Base-by-base conservation (phyloP, 2,797 vertebrate species). In the Aselliscus stoliczkanus region DNA sequence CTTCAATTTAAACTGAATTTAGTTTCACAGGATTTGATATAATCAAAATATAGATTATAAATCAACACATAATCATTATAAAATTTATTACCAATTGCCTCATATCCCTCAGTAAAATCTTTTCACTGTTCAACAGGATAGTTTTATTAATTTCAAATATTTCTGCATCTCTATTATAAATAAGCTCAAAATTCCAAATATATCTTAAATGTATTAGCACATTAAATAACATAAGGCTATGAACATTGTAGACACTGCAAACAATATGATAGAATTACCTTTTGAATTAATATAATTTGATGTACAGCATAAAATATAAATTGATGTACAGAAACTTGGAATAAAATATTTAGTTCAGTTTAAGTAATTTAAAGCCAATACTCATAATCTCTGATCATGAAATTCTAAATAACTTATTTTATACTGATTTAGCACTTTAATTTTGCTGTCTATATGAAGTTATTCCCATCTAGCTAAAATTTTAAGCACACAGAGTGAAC, bases 401-500 rank as follows among this genome's bases (percentile, higher is more conserved):
- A 62, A 76, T 76, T 81, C 34, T 21, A 90, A 95, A 90, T 67
- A 88, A 20, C 67, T 75, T 77, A 60, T 70, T 60, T 23, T n/a
- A 27, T 70, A 79, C 5, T 90, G 10, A 93, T 65, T n/a, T 58
- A 73, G 39, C 50, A 76, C 83, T 96, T 93, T 67, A 94, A 79
- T 50, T 34, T 72, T 86, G 23, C 47, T 92, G 42, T 58, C 39
- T 76, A 65, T 52, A 60, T 39, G 12, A 73, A 72, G 65, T 85
- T 81, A 75, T 72, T 18, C 20, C 73, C 20, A 88, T 93, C 42
- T 95, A 44, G 18, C 47, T 88, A 85, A 76, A 85, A 92, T 92
- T 69, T 85, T 70, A 91, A 82, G 21, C 34, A 76, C 12, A 64
- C 62, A 92, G 37, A 80, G 52, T 75, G 10, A 64, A 95, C 60